Base-by-base conservation (phyloP, 2,113 vertebrate genomes). In the Erythrocebus patas region DNA sequence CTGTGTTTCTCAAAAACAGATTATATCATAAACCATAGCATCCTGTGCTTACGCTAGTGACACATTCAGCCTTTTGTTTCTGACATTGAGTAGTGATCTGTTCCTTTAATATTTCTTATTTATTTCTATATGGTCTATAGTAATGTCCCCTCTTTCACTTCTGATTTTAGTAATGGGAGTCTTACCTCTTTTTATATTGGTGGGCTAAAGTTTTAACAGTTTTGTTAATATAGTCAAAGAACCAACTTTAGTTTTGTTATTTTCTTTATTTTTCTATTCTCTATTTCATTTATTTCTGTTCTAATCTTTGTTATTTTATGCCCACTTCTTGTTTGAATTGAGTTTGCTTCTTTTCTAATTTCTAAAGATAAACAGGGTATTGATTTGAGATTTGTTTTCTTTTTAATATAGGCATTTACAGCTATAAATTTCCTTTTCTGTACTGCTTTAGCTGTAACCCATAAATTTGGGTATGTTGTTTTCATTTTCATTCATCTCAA, bases 401-500 rank as follows among this genome's bases (percentile, higher is more conserved):
- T 92, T 52, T 35, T 57, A 64, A 55, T 32, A 12, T 73, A 76
- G 40, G 30, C 23, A 45, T 73, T 80, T 91, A 64, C 10, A 45
- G 73, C 35, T 82, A 32, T 35, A 17, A 73, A 45, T 90, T 95
- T 84, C 25, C 52, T 64, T 95, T 18, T 23, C 84, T 66, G 27
- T 30, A 43, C 35, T 32, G 12, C 32, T 38, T 76, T 76, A 64
- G 25, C 38, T 84, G 9, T 18, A 59, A 57, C 52, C 22, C 38
- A 20, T 40, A 50, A 57, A 10, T 13, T 79, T 40, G 48, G 20
- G 4, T 3, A 43, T 35, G 35, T 48, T 94, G 45, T 72, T 91
- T 95, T 90, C 68, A 64, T 66, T 93, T 75, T 76, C 35, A 83
- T 91, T 84, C 14, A 80, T 61, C 27, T 92, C 89, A 80, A 80